These are phyloP conservation scores for Cynocephalus volans DNA, from an alignment of 2,113 vertebrate genomes.

Conservation along the genomic window DNA sequence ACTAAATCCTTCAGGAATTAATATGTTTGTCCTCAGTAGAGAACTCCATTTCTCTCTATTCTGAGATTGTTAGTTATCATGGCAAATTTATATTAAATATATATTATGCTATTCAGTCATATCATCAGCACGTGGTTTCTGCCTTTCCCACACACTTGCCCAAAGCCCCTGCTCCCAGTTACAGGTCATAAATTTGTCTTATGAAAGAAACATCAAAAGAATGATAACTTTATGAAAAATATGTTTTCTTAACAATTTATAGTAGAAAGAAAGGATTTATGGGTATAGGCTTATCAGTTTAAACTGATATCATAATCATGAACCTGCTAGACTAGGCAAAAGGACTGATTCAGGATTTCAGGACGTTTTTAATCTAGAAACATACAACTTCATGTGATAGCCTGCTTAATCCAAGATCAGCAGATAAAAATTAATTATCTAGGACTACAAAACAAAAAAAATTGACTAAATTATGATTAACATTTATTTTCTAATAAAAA, in stretches of 20 bases:
- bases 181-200: neutral
- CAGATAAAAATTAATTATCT: conserved; percentile 10
- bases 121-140: neutral
- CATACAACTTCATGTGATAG: neutral
- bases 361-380: neutral
- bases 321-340: neutral
- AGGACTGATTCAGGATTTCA: neutral
- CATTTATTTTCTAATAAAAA: conserved; percentile 30
- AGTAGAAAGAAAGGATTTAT: neutral
- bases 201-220: conserved; percentile 6
- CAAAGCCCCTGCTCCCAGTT: neutral
- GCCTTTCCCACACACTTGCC: neutral
- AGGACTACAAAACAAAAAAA: neutral
- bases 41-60: neutral
- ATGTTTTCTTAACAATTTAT: conserved; percentile 36
- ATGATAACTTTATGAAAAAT: neutral
- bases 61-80: neutral
- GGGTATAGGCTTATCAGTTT: neutral
- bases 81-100: neutral
- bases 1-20: neutral
- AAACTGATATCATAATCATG: neutral
- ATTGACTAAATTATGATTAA: neutral
- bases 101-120: neutral
- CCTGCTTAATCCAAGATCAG: neutral
- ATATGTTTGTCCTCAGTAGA: neutral